Evolutionary conservation across 2,888 invertebrate species (phyloP).

Genomic region (Caenorhabditis sp.): DNA sequence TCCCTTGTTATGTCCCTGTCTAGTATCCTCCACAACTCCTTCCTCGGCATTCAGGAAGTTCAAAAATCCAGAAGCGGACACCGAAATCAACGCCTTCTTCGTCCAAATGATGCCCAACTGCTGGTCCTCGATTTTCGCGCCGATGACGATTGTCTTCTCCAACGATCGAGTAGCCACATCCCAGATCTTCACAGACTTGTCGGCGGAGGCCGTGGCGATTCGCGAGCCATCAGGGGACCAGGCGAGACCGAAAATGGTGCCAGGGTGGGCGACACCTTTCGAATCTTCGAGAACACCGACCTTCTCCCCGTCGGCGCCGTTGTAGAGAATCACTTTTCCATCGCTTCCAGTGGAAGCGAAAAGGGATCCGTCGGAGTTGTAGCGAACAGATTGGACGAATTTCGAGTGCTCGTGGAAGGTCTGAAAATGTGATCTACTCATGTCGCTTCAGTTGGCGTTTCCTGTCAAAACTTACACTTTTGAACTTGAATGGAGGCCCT

Average conservation of each 20-base stretch:
- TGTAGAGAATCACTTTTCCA: conserved; percentile 93
- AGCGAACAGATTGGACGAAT: conserved; percentile 96
- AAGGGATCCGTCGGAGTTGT: conserved; percentile 90
- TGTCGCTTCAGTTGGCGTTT: neutral
- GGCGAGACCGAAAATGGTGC: conserved; percentile 85
- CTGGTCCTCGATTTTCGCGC: conserved; percentile 85
- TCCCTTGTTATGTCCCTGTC: conserved; percentile 95
- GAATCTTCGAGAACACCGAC: conserved; percentile 88
- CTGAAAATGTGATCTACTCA: conserved; percentile 66
- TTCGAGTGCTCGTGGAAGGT: conserved; percentile 90
- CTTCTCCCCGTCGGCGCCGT: conserved; percentile 91
- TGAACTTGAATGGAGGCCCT: conserved; percentile 93
- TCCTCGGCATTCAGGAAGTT: conserved; percentile 92
- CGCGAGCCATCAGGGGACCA: conserved; percentile 95
- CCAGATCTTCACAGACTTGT: conserved; percentile 97
- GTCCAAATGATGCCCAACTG: conserved; percentile 97
- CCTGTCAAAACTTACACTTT: conserved; percentile 82
- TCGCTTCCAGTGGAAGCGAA: conserved; percentile 98
- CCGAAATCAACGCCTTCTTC: conserved; percentile 91
- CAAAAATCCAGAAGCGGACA: conserved; percentile 96
- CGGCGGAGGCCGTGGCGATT: conserved; percentile 94
- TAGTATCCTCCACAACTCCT: conserved; percentile 34
- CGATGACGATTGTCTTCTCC: conserved; percentile 88
- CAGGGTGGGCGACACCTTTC: conserved; percentile 81
- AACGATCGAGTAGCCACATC: conserved; percentile 85